Conservation (phyloP, 1,140 invertebrate species). For the Cecropterus lyciades region DNA sequence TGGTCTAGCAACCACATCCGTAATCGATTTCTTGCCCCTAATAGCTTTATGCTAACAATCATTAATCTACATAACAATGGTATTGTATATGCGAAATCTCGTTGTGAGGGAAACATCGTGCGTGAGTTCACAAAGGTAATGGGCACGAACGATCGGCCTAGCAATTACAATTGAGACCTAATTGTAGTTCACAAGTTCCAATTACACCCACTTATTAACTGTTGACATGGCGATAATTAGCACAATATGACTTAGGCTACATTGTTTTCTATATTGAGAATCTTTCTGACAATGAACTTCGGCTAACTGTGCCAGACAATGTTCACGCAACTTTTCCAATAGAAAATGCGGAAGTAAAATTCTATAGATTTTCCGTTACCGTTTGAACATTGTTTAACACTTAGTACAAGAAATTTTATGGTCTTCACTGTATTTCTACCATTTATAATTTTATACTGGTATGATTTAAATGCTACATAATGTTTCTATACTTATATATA, state of each 20-base stretch:
- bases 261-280: conserved; percentile 26
- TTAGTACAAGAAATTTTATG: too few species aligned
- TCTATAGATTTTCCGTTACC: neutral
- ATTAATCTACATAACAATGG: conserved; percentile 26
- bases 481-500: too few species aligned
- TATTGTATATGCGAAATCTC: conserved; percentile 26
- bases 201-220: conserved; percentile 38
- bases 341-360: conserved; percentile 14
- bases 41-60: conserved; percentile 28
- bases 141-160: conserved; percentile 28
- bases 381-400: neutral
- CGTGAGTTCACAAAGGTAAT: conserved; percentile 35
- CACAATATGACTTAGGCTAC: conserved; percentile 26
- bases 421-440: too few species aligned
- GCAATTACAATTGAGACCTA: conserved; percentile 41
- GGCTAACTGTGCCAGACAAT: conserved; percentile 13
- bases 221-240: conserved; percentile 31
- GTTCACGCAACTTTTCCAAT: conserved; percentile 24
- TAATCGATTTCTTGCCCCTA: conserved; percentile 35
- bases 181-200: conserved; percentile 42
- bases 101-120: conserved; percentile 27
- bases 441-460: too few species aligned
- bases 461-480: too few species aligned
- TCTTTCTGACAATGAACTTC: conserved; percentile 30
- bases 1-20: conserved; percentile 7